Conservation (phyloP, 2,888 invertebrate species). For the Ceratothoa steindachneri region DNA sequence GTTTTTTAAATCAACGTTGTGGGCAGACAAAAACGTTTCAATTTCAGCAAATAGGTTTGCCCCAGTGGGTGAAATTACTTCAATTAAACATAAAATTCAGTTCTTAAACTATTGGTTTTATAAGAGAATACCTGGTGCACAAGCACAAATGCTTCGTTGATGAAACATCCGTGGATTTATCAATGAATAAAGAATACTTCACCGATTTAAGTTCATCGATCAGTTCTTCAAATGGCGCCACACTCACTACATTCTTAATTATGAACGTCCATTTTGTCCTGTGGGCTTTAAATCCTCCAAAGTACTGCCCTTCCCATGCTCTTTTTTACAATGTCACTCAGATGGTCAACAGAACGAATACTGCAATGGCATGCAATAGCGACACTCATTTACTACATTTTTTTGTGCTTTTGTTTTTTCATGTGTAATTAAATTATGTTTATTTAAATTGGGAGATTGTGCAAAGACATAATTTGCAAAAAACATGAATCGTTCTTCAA, state of each 20-base stretch:
- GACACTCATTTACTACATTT: neutral
- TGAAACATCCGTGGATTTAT: slow-evolving; percentile 22
- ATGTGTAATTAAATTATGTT: neutral
- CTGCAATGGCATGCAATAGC: neutral
- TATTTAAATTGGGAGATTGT: neutral
- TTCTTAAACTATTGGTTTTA: too few species aligned
- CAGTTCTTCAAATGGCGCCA: slow-evolving; percentile 22
- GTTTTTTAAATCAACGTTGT: slow-evolving; percentile 17
- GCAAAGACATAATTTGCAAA: slow-evolving; percentile 2
- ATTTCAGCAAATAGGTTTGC: slow-evolving; percentile 19
- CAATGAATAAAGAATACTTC: slow-evolving; percentile 22
- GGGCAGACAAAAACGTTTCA: slow-evolving; percentile 1
- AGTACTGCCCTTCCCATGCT: neutral
- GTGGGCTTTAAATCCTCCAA: neutral
- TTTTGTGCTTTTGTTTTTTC: neutral
- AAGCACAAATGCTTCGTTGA: slow-evolving; percentile 20
- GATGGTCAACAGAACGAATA: slow-evolving; percentile 28
- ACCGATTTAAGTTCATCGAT: slow-evolving; percentile 19
- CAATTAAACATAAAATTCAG: slow-evolving; percentile 21
- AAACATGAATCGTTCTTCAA: slow-evolving; percentile 16
- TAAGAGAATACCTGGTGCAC: slow-evolving; percentile 23
- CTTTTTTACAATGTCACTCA: too few species aligned
- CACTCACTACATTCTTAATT: slow-evolving; percentile 8
- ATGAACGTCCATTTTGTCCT: neutral
- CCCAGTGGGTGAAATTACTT: slow-evolving; percentile 20